phyloP scores from a whole-genome alignment of 2,888 invertebrate species.

The Colostygia pectinataria region DNA sequence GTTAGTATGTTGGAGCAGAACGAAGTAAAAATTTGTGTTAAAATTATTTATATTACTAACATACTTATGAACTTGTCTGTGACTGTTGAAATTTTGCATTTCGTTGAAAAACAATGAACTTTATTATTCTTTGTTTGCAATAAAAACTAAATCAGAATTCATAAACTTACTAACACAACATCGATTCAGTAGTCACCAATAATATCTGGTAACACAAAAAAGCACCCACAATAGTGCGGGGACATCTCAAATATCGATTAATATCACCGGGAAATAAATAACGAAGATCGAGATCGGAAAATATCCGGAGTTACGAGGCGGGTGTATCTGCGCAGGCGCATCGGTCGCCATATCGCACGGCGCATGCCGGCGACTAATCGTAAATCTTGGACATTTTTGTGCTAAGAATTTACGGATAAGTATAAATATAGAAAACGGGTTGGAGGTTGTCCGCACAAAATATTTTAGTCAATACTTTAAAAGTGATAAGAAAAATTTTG shows the following conservation, averaged over 20 bases:
- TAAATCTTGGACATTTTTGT: slow-evolving; percentile 64
- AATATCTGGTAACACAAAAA: slow-evolving; percentile 33
- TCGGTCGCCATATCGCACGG: slow-evolving; percentile 46
- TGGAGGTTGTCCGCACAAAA: slow-evolving; percentile 14
- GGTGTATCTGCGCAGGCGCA: slow-evolving; percentile 28
- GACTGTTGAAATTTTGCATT: too few relatives aligned
- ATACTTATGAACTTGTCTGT: too few relatives aligned
- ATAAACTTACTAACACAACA: slow-evolving; percentile 10
- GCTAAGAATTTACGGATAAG: slow-evolving; percentile 33
- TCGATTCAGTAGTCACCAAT: slow-evolving; percentile 27
- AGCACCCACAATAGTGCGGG: slow-evolving; percentile 42
- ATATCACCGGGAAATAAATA: slow-evolving; percentile 63
- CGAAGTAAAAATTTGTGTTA: too few relatives aligned
- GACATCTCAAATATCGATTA: slow-evolving; percentile 60
- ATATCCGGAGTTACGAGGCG: slow-evolving; percentile 56
- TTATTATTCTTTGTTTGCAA: too few relatives aligned
- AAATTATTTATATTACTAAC: too few relatives aligned
- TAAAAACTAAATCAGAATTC: too few relatives aligned
- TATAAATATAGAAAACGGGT: slow-evolving; percentile 2
- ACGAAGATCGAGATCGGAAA: slow-evolving; percentile 59
- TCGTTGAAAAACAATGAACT: too few relatives aligned
- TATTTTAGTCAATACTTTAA: background rate
- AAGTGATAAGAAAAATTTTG: too few relatives aligned
- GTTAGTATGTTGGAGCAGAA: too few relatives aligned
- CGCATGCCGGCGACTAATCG: slow-evolving; percentile 49